Base-by-base conservation (phyloP, 2,888 invertebrate species). In the Lepidochitona cinerea region DNA sequence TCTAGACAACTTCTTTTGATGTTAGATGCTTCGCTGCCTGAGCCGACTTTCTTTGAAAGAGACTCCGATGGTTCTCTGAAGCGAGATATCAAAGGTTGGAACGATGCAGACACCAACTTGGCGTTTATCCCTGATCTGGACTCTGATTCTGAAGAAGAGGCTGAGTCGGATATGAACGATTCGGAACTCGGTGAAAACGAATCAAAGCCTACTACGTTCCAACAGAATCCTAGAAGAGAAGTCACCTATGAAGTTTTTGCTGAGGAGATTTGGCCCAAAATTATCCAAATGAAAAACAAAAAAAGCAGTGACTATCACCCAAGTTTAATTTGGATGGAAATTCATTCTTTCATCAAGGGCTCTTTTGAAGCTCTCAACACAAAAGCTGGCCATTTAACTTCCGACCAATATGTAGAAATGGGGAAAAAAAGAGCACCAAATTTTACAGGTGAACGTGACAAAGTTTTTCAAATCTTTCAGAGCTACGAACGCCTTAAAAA, bases 291-390 rank as follows among this genome's bases (percentile, higher is more conserved):
- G 69, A 75, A 83, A n/a, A 54, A 71, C 37, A 79, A 78, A 41
- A 76, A 76, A 41, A 70, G 59, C 9, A 69, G 72, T 70, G 77
- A 71, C 12, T 85, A 80, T 68, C 85, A 88, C 53, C 85, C 87
- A 3, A 82, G 84, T 0, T 75, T 88, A 32, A 82, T 87, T 23
- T 88, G 88, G 88, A 87, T 79, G 53, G 88, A 88, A 68, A 87
- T 88, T 37, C 84, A 84, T 80, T 87, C 87, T 0, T 86, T 88
- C 73, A 87, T 85, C 52, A 83, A 83, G 70, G 87, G 87, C 4
- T 86, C 85, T 0, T 83, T 78, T 74, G 84, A 87, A 68, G 84
- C 87, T 9, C 76, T 87, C 12, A 75, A 76, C 29, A 81, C 77
- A 37, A 54, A 59, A 9, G 29, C 37, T n/a, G 84, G 85, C 3